Conservation (phyloP, 2,797 vertebrate genomes). For the Nothura maculosa region DNA sequence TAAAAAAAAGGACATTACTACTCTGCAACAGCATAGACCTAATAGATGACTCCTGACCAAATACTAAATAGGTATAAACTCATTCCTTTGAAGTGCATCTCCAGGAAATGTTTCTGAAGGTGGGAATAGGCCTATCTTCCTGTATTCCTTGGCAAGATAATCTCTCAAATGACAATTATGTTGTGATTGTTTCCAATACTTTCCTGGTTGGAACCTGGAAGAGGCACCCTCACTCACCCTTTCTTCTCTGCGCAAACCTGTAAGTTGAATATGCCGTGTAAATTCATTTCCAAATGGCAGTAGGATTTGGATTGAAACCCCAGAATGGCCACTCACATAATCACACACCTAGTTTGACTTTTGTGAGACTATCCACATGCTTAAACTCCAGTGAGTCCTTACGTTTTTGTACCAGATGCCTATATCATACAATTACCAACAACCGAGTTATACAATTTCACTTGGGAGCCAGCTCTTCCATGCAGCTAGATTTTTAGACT, state of each 20-base stretch:
- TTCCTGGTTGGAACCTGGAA: neutral
- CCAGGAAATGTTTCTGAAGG: neutral
- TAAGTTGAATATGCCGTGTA: neutral
- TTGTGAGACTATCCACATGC: neutral
- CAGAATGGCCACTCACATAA: neutral
- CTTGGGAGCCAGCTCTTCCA: constrained; percentile 1
- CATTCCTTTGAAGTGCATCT: neutral
- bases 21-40: neutral
- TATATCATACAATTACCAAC: neutral
- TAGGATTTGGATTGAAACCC: neutral
- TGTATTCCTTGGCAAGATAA: neutral
- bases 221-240: neutral
- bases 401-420: neutral
- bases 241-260: neutral
- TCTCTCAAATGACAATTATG: neutral
- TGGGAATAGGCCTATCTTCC: neutral
- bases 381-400: neutral
- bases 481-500: neutral
- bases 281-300: neutral
- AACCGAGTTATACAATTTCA: constrained; percentile 8
- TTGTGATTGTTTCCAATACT: neutral
- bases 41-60: neutral
- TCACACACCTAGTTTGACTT: neutral
- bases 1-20: neutral
- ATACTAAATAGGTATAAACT: neutral